Evolutionary conservation across 2,113 vertebrate species (phyloP), one percentile per base, ranked within the genome.

Genomic region (Sporophila hypoxantha): DNA sequence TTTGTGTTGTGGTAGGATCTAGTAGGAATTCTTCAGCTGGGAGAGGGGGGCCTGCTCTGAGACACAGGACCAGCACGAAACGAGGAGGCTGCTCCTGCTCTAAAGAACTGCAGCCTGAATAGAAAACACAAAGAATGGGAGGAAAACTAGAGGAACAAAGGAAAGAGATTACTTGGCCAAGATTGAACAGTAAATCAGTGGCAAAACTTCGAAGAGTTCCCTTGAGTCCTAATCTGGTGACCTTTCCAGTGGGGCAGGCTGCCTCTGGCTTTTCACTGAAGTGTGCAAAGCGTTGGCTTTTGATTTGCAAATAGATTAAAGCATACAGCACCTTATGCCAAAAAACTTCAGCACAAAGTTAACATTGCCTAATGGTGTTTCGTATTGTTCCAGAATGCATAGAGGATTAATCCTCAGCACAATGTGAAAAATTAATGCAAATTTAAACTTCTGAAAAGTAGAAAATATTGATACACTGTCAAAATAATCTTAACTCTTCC

Each of bases 211-310:
- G 88, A 93, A 91, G 59, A 85, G 82, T 61, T 89, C 88, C 82
- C 91, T 64, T 60, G 90, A 90, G 93, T 83, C 86, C 81, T 92
- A 94, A 93, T 92, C 93, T 92, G 76, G 76, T 91, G 93, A 93
- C 92, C 89, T 92, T 87, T 95, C 88, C 80, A 88, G 88, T 79
- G 83, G 89, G 90, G 91, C 91, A 95, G 59, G 80, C 85, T 93
- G 92, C 93, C 93, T 95, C 89, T 92, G 92, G 92, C 93, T 95
- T 94, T 95, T 88, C 85, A 91, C 62, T 94, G 92, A 71, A 94
- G 91, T 95, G 91, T 93, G 88, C 87, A 93, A 92, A 94, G 82
- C 17, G 2, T 56, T 95, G 92, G 91, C 89, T 92, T 94, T 93
- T 91, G 85, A 93, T 93, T 94, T 91, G 91, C 94, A 91, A 95